Evolutionary conservation across 2,888 invertebrate species (phyloP), one percentile per base, ranked within the genome.

Genomic region (Nudaria mundana): DNA sequence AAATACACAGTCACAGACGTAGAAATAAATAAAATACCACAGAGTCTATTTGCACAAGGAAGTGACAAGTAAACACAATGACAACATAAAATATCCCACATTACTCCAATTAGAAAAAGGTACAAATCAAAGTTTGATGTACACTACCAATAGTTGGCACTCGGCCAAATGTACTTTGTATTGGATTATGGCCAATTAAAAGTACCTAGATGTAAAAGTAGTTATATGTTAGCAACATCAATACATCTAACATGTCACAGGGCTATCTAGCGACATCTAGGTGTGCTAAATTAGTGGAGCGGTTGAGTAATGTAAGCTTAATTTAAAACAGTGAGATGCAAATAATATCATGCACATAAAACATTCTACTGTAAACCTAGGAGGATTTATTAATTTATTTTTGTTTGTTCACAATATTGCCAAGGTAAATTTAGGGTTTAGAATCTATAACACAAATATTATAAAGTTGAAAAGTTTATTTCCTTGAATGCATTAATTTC

Each of bases 101-200:
- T 71, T 66, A 75, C 68, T 72, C 71, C 66, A 76, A 81, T 81
- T 75, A 71, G 68, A 81, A 85, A 84, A 85, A 81, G 75, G 71
- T 73, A 79, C 67, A 86, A 85, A 86, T 84, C 78, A 66, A 79
- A 76, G 69, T 83, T 84, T 84, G 82, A 87, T 83, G 81, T 79
- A 81, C 78, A 78, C 80, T 78, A 81, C 79, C 81, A 72, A 86
- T 84, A 74, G 64, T 62, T 88, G 88, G 88, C 77, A 20, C 1
- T 4, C 2, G 62, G 82, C 87, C 88, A 88, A 75, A 76, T 80
- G 82, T 81, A 86, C 81, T 87, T 85, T 83, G 81, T 80, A 84
- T 86, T 87, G 87, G 88, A 88, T 85, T 84, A 81, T 65, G 78
- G 86, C 88, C 88, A 88, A 87, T 88, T 87, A 88, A 86, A 85